phyloP scores from a whole-genome alignment of 2,797 vertebrate genomes.

The Brachyrhaphis roseni region DNA sequence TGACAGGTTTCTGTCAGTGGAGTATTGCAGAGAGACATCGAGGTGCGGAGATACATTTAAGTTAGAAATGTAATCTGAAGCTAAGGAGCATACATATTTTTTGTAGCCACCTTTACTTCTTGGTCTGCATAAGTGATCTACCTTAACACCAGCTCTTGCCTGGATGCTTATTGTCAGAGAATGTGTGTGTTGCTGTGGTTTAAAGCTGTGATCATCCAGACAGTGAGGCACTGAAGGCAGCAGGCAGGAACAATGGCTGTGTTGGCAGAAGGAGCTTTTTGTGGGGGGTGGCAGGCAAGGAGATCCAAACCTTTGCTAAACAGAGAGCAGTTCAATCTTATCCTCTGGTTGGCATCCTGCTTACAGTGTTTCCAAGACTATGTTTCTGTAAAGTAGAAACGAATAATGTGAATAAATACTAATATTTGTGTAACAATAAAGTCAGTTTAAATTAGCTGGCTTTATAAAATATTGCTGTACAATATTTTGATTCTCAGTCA shows the following conservation, averaged over 20 bases:
- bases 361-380: conserved; percentile 44
- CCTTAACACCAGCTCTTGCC: conserved; percentile 42
- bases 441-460: background rate
- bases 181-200: conserved; percentile 65
- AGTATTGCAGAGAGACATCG: background rate
- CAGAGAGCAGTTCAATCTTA: conserved; percentile 36
- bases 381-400: conserved; percentile 25
- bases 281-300: conserved; percentile 65
- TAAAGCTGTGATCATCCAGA: conserved; percentile 55
- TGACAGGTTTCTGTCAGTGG: conserved; percentile 42
- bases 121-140: background rate
- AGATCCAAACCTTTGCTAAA: conserved; percentile 66
- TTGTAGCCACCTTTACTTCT: background rate
- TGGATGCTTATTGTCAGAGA: conserved; percentile 59
- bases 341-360: conserved; percentile 38
- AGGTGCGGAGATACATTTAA: background rate
- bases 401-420: background rate
- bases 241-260: conserved; percentile 69
- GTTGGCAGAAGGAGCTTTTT: conserved; percentile 74
- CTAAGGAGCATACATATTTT: background rate
- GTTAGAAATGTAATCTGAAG: background rate
- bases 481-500: background rate
- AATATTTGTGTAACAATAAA: background rate
- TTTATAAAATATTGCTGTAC: background rate
- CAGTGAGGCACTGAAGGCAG: conserved; percentile 63